Conservation (phyloP, 2,113 vertebrate species). For the Nothoprocta pentlandii region DNA sequence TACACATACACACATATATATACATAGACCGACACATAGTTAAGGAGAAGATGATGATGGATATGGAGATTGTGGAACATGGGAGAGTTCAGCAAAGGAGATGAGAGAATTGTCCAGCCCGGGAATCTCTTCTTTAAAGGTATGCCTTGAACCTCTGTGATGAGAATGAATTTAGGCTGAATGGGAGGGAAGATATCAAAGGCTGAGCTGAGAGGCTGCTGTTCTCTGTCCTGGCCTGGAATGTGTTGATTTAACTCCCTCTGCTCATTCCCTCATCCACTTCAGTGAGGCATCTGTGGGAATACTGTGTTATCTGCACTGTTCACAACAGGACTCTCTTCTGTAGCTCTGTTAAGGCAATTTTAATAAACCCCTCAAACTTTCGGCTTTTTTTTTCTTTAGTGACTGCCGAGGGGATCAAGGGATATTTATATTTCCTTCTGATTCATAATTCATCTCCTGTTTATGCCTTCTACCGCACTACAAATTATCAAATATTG, state of each 20-base stretch:
- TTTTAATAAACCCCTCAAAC: constrained; percentile 4
- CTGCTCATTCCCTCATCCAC: not conserved
- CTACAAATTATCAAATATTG: not conserved
- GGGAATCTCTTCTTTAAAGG: not conserved
- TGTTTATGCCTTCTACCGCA: not conserved
- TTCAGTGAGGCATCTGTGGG: not conserved
- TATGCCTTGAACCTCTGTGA: not conserved
- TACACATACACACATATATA: not conserved
- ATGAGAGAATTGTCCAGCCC: not conserved
- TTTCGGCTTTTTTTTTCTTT: not conserved
- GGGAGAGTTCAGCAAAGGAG: not conserved
- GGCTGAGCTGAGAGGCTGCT: not conserved
- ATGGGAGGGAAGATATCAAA: not conserved
- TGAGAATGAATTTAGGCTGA: not conserved
- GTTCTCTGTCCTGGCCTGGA: not conserved
- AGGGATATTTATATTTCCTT: not conserved
- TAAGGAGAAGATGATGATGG: not conserved
- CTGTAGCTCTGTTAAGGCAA: not conserved
- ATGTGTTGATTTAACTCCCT: not conserved
- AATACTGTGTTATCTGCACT: not conserved
- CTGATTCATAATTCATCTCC: not conserved
- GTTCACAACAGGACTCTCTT: not conserved
- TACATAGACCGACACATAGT: not conserved
- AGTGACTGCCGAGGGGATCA: not conserved
- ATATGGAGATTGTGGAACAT: not conserved